Percentiles rank a stretch among this genome's conserved stretches.
phyloP scores from a whole-genome alignment of 2,113 vertebrate genomes.

The Pachypanchax playfairii region DNA sequence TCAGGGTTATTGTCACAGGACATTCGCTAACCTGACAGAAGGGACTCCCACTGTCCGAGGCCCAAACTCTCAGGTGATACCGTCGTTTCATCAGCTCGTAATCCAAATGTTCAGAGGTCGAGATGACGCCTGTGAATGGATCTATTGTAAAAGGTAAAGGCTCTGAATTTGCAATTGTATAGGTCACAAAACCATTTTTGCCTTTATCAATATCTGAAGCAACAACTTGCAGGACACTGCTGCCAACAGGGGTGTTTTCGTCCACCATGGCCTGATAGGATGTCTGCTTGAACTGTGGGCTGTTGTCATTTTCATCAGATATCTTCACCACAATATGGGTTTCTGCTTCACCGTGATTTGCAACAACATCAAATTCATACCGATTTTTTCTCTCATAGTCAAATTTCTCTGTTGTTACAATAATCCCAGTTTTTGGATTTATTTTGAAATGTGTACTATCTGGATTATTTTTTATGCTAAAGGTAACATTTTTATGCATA shows the following conservation, averaged over 20 bases:
- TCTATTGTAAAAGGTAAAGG: constrained; percentile 88
- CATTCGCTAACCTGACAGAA: constrained; percentile 89
- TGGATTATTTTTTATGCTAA: constrained; percentile 80
- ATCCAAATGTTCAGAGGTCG: constrained; percentile 87
- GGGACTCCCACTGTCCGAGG: constrained; percentile 91
- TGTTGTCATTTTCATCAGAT: constrained; percentile 89
- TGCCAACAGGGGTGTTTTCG: constrained; percentile 89
- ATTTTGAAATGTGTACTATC: constrained; percentile 85
- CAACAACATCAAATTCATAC: constrained; percentile 87
- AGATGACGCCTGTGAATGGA: constrained; percentile 87
- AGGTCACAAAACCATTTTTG: constrained; percentile 88
- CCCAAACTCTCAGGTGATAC: constrained; percentile 90
- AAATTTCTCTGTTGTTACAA: constrained; percentile 83
- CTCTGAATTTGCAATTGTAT: constrained; percentile 81
- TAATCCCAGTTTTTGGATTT: constrained; percentile 85
- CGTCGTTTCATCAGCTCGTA: constrained; percentile 93
- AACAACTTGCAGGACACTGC: constrained; percentile 83
- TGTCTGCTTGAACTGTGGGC: constrained; percentile 82
- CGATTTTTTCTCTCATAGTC: constrained; percentile 82
- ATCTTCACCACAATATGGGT: constrained; percentile 83
- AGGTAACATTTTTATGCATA: constrained; percentile 80
- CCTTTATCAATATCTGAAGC: constrained; percentile 87
- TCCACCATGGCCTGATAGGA: constrained; percentile 85
- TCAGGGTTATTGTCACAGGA: constrained; percentile 86
- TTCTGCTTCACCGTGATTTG: constrained; percentile 75